Evolutionary conservation across 2,113 vertebrate species (phyloP), one percentile per base, ranked within the genome.

Genomic region (Perca fluviatilis): DNA sequence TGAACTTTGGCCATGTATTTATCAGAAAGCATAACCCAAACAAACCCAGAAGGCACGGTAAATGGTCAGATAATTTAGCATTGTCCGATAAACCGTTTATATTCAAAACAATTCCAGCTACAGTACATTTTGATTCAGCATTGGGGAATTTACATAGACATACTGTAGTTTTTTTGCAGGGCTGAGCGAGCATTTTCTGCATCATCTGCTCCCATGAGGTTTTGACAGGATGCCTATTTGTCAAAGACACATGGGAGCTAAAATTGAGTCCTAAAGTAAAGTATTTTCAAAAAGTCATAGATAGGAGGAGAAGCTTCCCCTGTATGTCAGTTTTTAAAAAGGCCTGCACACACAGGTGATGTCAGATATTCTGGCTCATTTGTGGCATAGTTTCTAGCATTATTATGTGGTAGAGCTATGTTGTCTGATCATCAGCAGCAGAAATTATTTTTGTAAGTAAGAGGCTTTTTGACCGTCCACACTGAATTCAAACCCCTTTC

Each of bases 81-180:
- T 61, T 30, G 16, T 46, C 10, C 5, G 12, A 63, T 63, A 12
- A 33, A 3, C 36, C 2, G 21, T 62, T n/a, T 53, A 16, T 62
- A 70, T 79, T 70, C 47, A 54, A 70, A 79, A 49, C 9, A n/a
- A 8, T 46, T 68, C 63, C 71, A 62, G 13, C 27, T 14, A 61
- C n/a, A n/a, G n/a, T n/a, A n/a, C 5, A 30, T 58, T 66, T 49
- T 58, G 3, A 54, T 54, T 65, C 60, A 5, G 18, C 12, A 23
- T 30, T 23, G 1, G 5, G 6, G 27, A 1, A 64, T 80, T 50
- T 69, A 58, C 65, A 61, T 60, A 25, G 25, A 36, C 0, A 9
- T 46, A 19, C 3, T 3, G 30, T 30, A 30, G 11, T 1, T 43
- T 54, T 40, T 16, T 49, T 50, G 43, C 4, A 16, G 0, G 7